phyloP scores from a whole-genome alignment of 2,113 vertebrate species.

The Scophthalmus maximus region DNA sequence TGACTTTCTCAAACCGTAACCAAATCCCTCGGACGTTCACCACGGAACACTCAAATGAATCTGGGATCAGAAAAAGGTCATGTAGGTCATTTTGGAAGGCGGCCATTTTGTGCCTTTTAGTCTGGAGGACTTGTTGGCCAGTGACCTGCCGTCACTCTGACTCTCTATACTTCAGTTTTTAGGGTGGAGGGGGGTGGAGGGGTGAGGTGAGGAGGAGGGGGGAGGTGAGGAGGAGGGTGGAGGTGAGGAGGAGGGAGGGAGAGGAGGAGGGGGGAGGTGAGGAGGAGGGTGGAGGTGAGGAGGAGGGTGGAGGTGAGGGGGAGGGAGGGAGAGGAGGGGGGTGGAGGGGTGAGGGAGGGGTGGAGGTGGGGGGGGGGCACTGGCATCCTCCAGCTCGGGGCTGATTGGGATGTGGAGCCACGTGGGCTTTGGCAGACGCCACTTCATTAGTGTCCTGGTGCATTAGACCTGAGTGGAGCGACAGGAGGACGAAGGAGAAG shows the following conservation, averaged over 20 bases:
- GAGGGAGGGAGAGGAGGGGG: background rate
- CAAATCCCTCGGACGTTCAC: conserved; percentile 1
- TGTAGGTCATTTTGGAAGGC: background rate
- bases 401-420: conserved; percentile 69
- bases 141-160: no score
- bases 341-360: conserved; percentile 33
- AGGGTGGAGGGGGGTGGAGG: no score
- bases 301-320: background rate
- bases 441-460: conserved; percentile 74
- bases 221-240: no score
- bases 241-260: background rate
- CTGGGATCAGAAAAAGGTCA: background rate
- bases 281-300: conserved; percentile 5
- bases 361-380: conserved; percentile 40
- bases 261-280: background rate
- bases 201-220: no score
- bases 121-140: no score
- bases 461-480: conserved; percentile 55
- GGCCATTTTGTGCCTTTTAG: background rate
- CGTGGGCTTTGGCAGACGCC: conserved; percentile 70
- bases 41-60: background rate
- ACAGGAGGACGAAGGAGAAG: background rate
- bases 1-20: conserved; percentile 12
- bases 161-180: no score
- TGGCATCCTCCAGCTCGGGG: conserved; percentile 52